These are phyloP conservation scores for Epinephelus cyanopodus DNA, from an alignment of 2,113 vertebrate genomes.

Conservation along the genomic window DNA sequence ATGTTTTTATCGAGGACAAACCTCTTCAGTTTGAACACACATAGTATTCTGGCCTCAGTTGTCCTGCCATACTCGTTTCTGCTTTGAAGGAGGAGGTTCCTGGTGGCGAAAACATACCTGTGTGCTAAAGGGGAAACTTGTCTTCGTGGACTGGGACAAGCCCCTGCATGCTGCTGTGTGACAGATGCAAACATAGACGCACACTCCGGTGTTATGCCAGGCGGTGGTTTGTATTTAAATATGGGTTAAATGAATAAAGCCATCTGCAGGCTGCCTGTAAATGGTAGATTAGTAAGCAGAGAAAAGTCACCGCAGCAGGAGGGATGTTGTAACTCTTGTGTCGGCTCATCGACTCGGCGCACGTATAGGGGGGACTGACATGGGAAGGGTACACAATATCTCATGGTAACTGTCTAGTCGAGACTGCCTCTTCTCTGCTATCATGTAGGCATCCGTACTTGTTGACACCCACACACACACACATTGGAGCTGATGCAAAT, in stretches of 20 bases:
- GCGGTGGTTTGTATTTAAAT: conserved; percentile 66
- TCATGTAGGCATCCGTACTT: conserved; percentile 40
- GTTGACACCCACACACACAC: conserved; percentile 44
- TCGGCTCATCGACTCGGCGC: conserved; percentile 50
- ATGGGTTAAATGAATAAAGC: conserved; percentile 65
- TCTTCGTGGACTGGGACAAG: conserved; percentile 42
- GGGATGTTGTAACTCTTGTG: conserved; percentile 43
- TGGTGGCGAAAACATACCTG: conserved; percentile 47
- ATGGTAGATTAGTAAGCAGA: conserved; percentile 69
- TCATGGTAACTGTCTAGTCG: conserved; percentile 41
- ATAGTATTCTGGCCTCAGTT: background rate
- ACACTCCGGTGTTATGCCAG: conserved; percentile 46
- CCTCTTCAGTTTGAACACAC: conserved; percentile 7
- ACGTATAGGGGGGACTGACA: conserved; percentile 5
- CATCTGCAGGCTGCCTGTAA: conserved; percentile 67
- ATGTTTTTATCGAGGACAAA: conserved; percentile 31
- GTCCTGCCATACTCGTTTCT: background rate
- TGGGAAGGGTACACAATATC: conserved; percentile 27
- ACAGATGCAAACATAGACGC: conserved; percentile 51
- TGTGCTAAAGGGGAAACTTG: conserved; percentile 19
- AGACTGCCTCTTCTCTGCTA: conserved; percentile 52
- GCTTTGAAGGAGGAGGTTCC: background rate
- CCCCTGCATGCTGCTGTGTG: conserved; percentile 44
- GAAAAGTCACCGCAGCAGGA: conserved; percentile 58
- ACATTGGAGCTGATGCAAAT: conserved; percentile 42